phyloP scores from a whole-genome alignment of 2,113 vertebrate species.

The Pachypanchax playfairii region DNA sequence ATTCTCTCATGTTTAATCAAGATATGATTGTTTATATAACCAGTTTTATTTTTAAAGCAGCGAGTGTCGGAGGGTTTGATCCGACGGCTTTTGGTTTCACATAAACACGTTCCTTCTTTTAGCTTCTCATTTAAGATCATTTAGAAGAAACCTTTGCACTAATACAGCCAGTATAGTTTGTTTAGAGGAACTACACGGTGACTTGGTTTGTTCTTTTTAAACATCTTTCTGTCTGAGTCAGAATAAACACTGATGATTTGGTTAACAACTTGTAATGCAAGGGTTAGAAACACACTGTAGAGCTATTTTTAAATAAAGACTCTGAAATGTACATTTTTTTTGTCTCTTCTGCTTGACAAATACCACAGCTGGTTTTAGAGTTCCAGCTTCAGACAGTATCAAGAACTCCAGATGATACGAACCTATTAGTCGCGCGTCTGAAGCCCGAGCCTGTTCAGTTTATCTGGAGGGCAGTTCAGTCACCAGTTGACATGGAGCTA shows the following conservation, averaged over 20 bases:
- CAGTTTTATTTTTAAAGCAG: neutral
- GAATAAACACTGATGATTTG: neutral
- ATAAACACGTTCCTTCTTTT: slow-evolving; percentile 25
- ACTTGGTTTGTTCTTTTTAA: neutral
- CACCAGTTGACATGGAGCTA: neutral
- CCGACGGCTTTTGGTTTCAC: slow-evolving; percentile 46
- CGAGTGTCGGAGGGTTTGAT: slow-evolving; percentile 16
- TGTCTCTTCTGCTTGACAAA: neutral
- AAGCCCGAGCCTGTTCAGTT: neutral
- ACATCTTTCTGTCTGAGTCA: neutral
- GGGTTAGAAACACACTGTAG: slow-evolving; percentile 42
- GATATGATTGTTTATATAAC: slow-evolving; percentile 38
- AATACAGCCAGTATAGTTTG: neutral
- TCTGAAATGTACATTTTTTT: neutral
- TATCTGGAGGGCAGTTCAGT: neutral
- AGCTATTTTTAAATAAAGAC: neutral
- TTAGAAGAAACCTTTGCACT: slow-evolving; percentile 5
- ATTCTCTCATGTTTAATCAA: slow-evolving; percentile 35
- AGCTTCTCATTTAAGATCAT: slow-evolving; percentile 11
- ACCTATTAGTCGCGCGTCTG: neutral
- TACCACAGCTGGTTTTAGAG: neutral
- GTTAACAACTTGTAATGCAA: neutral
- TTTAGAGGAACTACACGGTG: neutral
- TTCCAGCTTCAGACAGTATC: neutral
- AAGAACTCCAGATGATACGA: neutral